Percentiles rank a stretch among this genome's conserved stretches.
These are phyloP conservation scores for Mus spretus DNA, from an alignment of 2,797 vertebrate genomes.

Conservation along the genomic window DNA sequence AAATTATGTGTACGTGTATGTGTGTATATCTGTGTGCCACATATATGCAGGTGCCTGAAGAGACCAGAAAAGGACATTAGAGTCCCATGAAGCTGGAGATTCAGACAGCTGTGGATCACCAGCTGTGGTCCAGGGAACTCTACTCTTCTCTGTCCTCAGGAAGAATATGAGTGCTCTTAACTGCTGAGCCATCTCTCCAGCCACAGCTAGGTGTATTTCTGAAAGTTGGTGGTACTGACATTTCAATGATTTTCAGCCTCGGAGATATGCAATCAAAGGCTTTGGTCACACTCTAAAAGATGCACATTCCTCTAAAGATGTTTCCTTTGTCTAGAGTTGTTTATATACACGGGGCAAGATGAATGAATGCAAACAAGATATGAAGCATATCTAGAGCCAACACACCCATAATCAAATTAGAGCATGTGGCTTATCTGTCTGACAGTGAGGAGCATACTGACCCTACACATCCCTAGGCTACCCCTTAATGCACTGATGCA, in stretches of 20 bases:
- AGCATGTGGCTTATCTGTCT: neutral
- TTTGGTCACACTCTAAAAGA: neutral
- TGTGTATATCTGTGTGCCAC: neutral
- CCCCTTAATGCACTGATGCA: neutral
- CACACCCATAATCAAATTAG: neutral
- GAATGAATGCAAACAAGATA: conserved; percentile 13
- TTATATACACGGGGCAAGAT: neutral
- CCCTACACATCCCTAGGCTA: neutral
- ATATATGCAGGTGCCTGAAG: too few relatives aligned
- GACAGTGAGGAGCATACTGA: neutral
- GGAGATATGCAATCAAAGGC: neutral
- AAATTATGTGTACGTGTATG: neutral
- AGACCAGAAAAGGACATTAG: neutral
- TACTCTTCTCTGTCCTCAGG: neutral
- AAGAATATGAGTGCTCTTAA: neutral
- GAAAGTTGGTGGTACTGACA: neutral
- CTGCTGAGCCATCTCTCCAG: neutral
- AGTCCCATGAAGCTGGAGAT: neutral
- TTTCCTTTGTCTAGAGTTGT: neutral
- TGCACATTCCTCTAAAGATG: neutral
- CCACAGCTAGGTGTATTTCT: neutral
- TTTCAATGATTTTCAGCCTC: neutral
- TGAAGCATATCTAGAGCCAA: neutral
- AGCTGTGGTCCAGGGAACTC: neutral
- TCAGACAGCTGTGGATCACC: neutral